These are phyloP conservation scores for Dicerorhinus sumatrensis DNA, from an alignment of 2,113 vertebrate genomes.

Conservation along the genomic window DNA sequence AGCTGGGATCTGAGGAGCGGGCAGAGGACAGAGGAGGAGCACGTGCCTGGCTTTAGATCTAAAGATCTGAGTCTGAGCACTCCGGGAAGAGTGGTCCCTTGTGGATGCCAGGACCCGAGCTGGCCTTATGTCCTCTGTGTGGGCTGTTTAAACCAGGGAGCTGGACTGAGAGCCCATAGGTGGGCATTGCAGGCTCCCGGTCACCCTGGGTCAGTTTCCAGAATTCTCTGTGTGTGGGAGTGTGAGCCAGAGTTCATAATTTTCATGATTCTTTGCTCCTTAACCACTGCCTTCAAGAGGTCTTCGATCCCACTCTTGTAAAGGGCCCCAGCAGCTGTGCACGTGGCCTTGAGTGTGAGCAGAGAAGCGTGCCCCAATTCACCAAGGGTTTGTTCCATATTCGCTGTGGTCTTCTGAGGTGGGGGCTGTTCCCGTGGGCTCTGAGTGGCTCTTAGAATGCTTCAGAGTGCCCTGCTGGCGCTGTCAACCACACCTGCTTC, in stretches of 20 bases:
- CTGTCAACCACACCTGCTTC: not conserved
- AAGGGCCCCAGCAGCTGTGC: not conserved
- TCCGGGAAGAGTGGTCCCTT: not conserved
- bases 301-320: not conserved
- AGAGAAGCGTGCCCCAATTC: not conserved
- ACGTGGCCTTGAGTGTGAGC: not conserved
- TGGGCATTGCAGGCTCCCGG: not conserved
- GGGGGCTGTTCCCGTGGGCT: not conserved
- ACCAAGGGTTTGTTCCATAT: too few species aligned
- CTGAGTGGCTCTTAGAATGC: too few species aligned
- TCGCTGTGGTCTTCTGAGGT: not conserved
- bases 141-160: not conserved
- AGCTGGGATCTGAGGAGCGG: fast-evolving
- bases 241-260: fast-evolving
- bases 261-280: not conserved
- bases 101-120: not conserved
- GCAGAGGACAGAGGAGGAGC: not conserved
- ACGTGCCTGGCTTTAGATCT: not conserved
- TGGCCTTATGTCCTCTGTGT: not conserved
- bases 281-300: not conserved
- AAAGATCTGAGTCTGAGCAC: not conserved
- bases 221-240: not conserved
- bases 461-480: too few species aligned
- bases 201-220: not conserved
- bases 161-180: too few species aligned